Evolutionary conservation across 2,113 vertebrate genomes (phyloP).

Genomic region (Bujurquina vittata): DNA sequence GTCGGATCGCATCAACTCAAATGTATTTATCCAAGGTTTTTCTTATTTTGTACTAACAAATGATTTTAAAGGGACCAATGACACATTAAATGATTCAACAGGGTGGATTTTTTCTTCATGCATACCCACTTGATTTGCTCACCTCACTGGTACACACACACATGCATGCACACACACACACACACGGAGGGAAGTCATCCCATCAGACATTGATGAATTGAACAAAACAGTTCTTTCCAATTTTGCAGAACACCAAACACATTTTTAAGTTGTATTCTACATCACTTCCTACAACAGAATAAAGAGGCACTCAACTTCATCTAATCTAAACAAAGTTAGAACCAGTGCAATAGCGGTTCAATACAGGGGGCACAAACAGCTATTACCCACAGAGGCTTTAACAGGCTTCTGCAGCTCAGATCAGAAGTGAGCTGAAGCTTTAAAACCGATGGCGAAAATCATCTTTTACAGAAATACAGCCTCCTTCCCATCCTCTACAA

Average conservation of each 20-base stretch:
- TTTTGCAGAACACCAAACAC: not conserved
- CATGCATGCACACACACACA: not conserved
- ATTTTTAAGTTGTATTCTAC: not conserved
- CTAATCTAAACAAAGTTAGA: slow-evolving; percentile 5
- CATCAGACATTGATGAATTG: not conserved
- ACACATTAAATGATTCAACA: not conserved
- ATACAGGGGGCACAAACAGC: not conserved
- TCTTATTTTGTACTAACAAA: slow-evolving; percentile 33
- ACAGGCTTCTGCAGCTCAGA: slow-evolving; percentile 6
- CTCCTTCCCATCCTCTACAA: slow-evolving; percentile 44
- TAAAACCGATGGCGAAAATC: slow-evolving; percentile 31
- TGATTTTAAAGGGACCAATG: slow-evolving; percentile 23
- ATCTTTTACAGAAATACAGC: slow-evolving; percentile 45
- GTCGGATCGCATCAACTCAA: slow-evolving; percentile 35
- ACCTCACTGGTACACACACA: not conserved
- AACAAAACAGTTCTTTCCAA: not conserved
- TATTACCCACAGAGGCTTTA: not conserved
- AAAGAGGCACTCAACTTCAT: not conserved
- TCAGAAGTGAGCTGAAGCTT: slow-evolving; percentile 18
- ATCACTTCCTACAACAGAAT: too few relatives aligned
- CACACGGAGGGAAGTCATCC: too few relatives aligned
- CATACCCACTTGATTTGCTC: not conserved
- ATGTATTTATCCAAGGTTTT: slow-evolving; percentile 32
- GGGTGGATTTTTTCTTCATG: not conserved
- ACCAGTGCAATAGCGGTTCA: not conserved